Base-by-base conservation (phyloP, 2,113 vertebrate species). In the Semicossyphus pulcher region DNA sequence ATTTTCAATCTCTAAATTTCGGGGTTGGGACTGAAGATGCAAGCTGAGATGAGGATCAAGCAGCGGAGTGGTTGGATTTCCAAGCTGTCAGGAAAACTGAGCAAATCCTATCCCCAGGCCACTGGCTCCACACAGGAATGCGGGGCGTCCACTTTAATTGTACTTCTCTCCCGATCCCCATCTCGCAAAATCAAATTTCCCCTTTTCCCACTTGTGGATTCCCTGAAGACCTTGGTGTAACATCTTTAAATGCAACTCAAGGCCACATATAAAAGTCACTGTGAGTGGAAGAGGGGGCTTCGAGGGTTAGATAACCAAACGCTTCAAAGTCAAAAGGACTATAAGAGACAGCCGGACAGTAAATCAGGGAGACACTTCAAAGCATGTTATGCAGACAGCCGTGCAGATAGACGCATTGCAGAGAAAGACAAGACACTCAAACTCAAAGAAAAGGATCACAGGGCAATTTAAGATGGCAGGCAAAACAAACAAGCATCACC, bases 181-280 rank as follows among this genome's bases (percentile, higher is more conserved):
- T 86, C 83, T 89, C 29, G 18, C 85, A 78, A 91, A 91, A 87
- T 86, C 81, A 76, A 82, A 90, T 90, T 89, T 92, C 88, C 86
- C 84, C 81, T 87, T 89, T 86, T 80, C 88, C 78, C 78, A 89
- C 84, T 87, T 78, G 62, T 52, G 73, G 72, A 86, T 84, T 88
- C 82, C 83, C 83, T 28, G 64, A 67, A 78, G 86, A 87, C 66
- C 78, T 85, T 48, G 51, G 63, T 59, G 80, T 45, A 80, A 75
- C 77, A 76, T 80, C 76, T 83, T 81, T 76, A 80, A 81, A 87
- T 15, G 32, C 59, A 72, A 78, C 75, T 85, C 77, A 65, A 76
- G 53, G 72, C 76, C 37, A 59, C 71, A 56, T 79, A 62, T 83
- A 85, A 84, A 82, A 83, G 76, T 84, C 75, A 61, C 57, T 58